phyloP scores from a whole-genome alignment of 1,140 invertebrate genomes.

The Drosophila tani region DNA sequence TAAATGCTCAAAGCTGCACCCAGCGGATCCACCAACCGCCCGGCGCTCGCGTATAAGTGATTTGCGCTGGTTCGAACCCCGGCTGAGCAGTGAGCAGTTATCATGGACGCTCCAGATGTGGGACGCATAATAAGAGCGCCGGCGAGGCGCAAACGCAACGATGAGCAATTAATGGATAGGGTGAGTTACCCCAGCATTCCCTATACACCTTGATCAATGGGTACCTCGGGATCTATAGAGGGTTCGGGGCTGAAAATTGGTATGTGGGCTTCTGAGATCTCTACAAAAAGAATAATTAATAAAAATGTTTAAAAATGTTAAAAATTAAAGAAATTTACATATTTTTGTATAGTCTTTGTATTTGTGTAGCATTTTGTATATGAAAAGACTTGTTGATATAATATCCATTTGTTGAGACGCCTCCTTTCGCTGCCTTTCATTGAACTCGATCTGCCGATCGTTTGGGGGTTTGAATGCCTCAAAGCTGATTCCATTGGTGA shows the following conservation, averaged over 20 bases:
- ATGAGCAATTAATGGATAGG: slow-evolving; percentile 79
- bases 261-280: not conserved
- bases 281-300: too few species aligned
- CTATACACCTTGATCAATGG: too few species aligned
- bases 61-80: slow-evolving; percentile 34
- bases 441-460: slow-evolving; percentile 40
- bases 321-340: too few species aligned
- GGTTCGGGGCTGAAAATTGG: slow-evolving; percentile 1
- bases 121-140: slow-evolving; percentile 79
- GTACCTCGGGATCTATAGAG: not conserved
- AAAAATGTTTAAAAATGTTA: too few species aligned
- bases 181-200: slow-evolving; percentile 48
- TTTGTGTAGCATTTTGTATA: not conserved
- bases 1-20: slow-evolving; percentile 50
- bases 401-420: slow-evolving; percentile 1
- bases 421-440: slow-evolving; percentile 44
- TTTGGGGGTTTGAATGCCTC: slow-evolving; percentile 6
- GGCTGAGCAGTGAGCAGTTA: slow-evolving; percentile 29
- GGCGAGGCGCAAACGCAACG: slow-evolving; percentile 75
- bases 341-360: too few species aligned
- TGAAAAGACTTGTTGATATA: slow-evolving; percentile 8
- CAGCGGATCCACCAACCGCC: slow-evolving; percentile 20
- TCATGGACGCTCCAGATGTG: slow-evolving; percentile 75
- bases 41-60: slow-evolving; percentile 47
- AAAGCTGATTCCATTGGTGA: slow-evolving; percentile 19